Percentiles rank a stretch among this genome's conserved stretches.
phyloP scores from a whole-genome alignment of 2,888 invertebrate genomes.

The Salpingus planirostris region DNA sequence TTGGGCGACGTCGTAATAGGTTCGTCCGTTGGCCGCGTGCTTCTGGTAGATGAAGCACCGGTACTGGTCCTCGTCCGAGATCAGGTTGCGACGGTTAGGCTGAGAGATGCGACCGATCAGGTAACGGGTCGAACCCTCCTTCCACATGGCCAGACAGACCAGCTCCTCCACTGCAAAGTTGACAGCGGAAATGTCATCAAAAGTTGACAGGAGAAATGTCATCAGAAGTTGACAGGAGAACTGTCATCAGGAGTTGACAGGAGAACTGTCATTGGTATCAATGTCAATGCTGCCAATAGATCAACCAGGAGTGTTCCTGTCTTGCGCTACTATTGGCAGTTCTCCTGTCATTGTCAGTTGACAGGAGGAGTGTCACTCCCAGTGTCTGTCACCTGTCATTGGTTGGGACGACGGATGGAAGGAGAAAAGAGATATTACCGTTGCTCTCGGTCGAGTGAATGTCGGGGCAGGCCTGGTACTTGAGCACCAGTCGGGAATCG shows the following conservation, averaged over 20 bases:
- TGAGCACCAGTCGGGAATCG: slow-evolving; percentile 66
- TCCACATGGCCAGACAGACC: slow-evolving; percentile 75
- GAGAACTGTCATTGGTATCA: too few species aligned
- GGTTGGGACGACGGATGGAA: neutral
- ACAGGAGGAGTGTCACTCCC: too few species aligned
- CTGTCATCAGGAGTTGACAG: too few species aligned
- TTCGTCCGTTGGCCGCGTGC: slow-evolving; percentile 42
- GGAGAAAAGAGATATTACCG: too few species aligned
- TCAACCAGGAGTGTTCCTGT: too few species aligned
- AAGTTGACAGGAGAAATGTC: too few species aligned
- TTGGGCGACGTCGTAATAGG: slow-evolving; percentile 61
- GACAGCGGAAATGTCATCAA: too few species aligned
- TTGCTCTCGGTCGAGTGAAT: slow-evolving; percentile 68
- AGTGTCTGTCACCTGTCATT: neutral
- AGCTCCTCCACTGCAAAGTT: slow-evolving; percentile 69
- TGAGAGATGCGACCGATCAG: slow-evolving; percentile 60
- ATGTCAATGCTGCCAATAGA: too few species aligned
- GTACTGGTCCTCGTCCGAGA: slow-evolving; percentile 68
- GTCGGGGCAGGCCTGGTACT: slow-evolving; percentile 78
- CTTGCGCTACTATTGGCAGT: too few species aligned
- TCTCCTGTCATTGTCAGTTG: too few species aligned
- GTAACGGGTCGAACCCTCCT: slow-evolving; percentile 71
- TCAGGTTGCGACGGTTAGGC: slow-evolving; percentile 42
- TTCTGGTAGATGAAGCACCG: slow-evolving; percentile 73
- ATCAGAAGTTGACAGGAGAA: too few species aligned